These are phyloP conservation scores for Monoplex corrugatus DNA, from an alignment of 2,888 invertebrate genomes.

Conservation along the genomic window DNA sequence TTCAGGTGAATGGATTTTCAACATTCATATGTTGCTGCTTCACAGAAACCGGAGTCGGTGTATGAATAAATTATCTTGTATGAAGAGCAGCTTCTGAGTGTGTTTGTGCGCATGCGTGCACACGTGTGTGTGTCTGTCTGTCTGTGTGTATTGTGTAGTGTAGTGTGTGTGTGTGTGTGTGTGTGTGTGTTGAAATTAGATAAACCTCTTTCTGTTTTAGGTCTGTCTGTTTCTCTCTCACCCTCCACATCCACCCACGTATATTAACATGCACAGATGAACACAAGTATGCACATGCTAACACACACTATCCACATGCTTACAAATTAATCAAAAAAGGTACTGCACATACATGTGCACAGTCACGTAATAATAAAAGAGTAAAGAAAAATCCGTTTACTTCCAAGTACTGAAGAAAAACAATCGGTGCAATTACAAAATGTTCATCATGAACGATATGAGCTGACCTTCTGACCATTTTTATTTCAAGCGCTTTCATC, in stretches of 20 bases:
- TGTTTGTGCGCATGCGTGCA: neutral
- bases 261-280: too few relatives aligned
- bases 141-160: neutral
- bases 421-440: too few relatives aligned
- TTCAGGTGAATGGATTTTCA: neutral
- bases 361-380: too few relatives aligned
- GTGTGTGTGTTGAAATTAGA: neutral
- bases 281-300: too few relatives aligned
- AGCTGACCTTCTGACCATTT: too few relatives aligned
- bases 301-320: too few relatives aligned
- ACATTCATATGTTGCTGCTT: constrained; percentile 39
- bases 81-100: neutral
- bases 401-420: too few relatives aligned
- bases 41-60: constrained; percentile 47
- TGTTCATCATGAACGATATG: too few relatives aligned
- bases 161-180: neutral
- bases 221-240: neutral
- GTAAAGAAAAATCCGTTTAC: too few relatives aligned
- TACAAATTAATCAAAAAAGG: too few relatives aligned
- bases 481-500: too few relatives aligned
- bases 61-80: constrained; percentile 50
- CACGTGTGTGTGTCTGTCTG: neutral
- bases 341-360: too few relatives aligned
- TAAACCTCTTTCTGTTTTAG: neutral
- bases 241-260: neutral